phyloP scores from a whole-genome alignment of 1,140 invertebrate genomes.

The Schlechtendalia chinensis region DNA sequence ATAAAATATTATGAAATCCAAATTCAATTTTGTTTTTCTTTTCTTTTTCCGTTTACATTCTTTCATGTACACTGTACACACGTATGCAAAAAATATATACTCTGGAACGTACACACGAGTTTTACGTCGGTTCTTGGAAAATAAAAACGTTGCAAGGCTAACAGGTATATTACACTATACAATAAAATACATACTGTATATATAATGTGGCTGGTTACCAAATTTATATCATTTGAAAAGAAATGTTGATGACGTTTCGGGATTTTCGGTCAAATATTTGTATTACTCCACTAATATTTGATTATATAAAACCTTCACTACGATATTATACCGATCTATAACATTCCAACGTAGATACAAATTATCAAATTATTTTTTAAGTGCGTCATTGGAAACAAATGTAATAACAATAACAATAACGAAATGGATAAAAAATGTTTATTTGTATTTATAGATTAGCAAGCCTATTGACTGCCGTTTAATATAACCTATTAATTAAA shows the following conservation, averaged over 20 bases:
- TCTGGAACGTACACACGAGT: neutral
- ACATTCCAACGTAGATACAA: neutral
- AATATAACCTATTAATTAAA: no score
- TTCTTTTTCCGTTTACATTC: neutral
- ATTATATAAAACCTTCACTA: no score
- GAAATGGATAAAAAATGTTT: no score
- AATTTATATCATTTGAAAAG: no score
- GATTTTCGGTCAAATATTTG: no score
- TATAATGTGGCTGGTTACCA: no score
- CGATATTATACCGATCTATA: neutral
- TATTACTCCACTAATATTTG: no score
- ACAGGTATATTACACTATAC: neutral
- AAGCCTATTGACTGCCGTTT: no score
- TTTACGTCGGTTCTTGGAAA: neutral
- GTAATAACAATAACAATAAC: no score
- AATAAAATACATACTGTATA: neutral
- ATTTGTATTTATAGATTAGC: no score
- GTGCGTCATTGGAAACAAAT: neutral
- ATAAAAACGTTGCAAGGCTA: neutral
- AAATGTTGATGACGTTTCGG: no score
- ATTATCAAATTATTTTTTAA: neutral
- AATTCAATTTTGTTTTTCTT: constrained; percentile 5
- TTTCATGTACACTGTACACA: neutral
- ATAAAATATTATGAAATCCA: constrained; percentile 13
- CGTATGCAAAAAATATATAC: neutral